A percentile compares a stretch with the other conserved stretches of the same genome.
Evolutionary conservation across 2,113 vertebrate species (phyloP).

Genomic region (Fukomys damarensis): DNA sequence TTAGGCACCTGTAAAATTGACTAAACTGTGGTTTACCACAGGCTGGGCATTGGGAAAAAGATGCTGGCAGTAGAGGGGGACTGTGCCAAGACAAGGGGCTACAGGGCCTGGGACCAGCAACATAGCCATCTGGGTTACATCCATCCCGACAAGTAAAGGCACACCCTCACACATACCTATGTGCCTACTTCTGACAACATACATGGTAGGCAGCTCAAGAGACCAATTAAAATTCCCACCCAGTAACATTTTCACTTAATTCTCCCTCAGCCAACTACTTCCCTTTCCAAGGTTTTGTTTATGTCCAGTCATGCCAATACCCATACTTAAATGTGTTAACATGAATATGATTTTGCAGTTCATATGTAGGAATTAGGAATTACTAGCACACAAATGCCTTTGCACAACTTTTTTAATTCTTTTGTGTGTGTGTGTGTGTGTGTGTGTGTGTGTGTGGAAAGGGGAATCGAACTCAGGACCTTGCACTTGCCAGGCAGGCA

Average conservation of each 20-base stretch:
- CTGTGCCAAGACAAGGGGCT: neutral
- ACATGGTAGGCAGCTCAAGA: neutral
- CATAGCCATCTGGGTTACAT: neutral
- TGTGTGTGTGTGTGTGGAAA: no score
- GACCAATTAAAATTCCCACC: neutral
- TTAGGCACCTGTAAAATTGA: neutral
- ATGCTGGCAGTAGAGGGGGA: neutral
- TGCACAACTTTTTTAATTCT: neutral
- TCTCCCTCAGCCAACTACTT: neutral
- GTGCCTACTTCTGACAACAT: neutral
- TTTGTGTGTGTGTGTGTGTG: no score
- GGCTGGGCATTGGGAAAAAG: neutral
- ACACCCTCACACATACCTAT: neutral
- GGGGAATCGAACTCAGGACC: no score
- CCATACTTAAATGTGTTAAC: neutral
- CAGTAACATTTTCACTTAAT: neutral
- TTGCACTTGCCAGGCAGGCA: no score
- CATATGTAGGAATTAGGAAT: neutral
- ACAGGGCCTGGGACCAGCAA: neutral
- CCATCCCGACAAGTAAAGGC: neutral
- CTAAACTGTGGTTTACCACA: neutral
- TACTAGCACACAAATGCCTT: neutral
- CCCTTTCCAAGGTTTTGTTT: neutral
- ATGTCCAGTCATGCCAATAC: neutral
- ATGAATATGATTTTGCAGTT: neutral